phyloP scores from a whole-genome alignment of 2,797 vertebrate genomes.

The Aphelocoma californica region DNA sequence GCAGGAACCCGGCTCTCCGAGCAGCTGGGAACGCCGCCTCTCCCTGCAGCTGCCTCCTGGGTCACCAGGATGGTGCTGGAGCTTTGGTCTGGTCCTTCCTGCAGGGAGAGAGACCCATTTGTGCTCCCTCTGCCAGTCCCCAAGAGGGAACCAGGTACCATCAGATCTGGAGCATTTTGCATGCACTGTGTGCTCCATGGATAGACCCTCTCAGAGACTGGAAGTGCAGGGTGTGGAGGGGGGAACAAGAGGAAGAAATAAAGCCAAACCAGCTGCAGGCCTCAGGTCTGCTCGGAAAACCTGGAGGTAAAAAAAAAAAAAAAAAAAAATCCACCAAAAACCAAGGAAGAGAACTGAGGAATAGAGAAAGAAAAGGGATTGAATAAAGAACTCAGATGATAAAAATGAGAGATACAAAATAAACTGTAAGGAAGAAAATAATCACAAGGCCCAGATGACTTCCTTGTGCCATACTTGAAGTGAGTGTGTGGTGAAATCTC shows the following conservation, averaged over 20 bases:
- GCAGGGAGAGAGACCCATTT: not conserved
- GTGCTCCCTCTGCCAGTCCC: not conserved
- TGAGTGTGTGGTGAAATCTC: not conserved
- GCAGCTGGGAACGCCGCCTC: not conserved
- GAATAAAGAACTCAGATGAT: not conserved
- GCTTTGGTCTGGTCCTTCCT: not conserved
- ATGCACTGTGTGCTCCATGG: not conserved
- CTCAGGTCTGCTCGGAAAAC: not conserved
- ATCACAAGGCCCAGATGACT: not conserved
- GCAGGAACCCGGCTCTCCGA: not conserved
- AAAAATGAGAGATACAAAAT: not conserved
- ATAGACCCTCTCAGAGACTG: not conserved
- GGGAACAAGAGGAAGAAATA: not conserved
- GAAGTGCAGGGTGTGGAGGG: not conserved
- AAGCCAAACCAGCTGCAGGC: not conserved
- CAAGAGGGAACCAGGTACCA: not conserved
- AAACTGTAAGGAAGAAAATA: not conserved
- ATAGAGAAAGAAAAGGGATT: not conserved
- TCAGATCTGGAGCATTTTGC: accelerated
- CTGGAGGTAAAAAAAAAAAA: not conserved
- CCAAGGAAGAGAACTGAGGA: not conserved
- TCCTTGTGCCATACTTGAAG: not conserved
- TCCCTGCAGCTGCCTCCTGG: not conserved
- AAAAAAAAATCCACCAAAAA: accelerated
- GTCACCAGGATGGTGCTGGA: accelerated